These are phyloP conservation scores for Atractosteus spatula DNA, from an alignment of 2,113 vertebrate species.

Conservation along the genomic window DNA sequence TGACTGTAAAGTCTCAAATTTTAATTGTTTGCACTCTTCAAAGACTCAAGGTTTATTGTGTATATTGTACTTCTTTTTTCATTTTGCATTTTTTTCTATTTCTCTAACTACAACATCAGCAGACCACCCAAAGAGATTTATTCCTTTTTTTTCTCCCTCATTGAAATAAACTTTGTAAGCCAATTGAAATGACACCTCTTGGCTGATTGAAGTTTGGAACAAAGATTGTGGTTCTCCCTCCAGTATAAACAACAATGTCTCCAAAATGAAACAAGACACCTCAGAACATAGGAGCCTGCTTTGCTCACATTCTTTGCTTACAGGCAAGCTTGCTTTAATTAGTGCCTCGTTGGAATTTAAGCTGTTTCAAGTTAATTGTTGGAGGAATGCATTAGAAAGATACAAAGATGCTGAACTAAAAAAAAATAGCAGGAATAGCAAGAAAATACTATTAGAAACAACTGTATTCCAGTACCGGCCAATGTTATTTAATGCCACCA, in stretches of 20 bases:
- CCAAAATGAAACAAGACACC: conserved; percentile 11
- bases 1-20: conserved; percentile 23
- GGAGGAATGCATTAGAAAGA: too few relatives aligned
- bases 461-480: too few relatives aligned
- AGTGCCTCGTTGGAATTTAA: background rate
- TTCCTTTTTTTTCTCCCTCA: conserved; percentile 30
- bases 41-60: conserved; percentile 54
- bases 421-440: too few relatives aligned
- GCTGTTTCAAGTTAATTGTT: background rate
- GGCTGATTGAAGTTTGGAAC: conserved; percentile 22
- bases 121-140: conserved; percentile 67
- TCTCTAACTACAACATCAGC: conserved; percentile 67
- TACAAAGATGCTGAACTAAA: too few relatives aligned
- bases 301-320: conserved; percentile 2
- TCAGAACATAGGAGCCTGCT: background rate
- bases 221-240: conserved; percentile 11
- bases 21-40: conserved; percentile 41
- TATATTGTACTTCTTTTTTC: conserved; percentile 45
- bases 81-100: conserved; percentile 50
- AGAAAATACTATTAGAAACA: too few relatives aligned
- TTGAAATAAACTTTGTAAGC: conserved; percentile 19
- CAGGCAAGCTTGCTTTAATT: conserved; percentile 6
- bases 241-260: conserved; percentile 28
- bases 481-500: too few relatives aligned
- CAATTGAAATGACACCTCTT: conserved; percentile 27